Evolutionary conservation across 2,888 invertebrate species (phyloP), one percentile per base, ranked within the genome.

Genomic region (Pomacea canaliculata): DNA sequence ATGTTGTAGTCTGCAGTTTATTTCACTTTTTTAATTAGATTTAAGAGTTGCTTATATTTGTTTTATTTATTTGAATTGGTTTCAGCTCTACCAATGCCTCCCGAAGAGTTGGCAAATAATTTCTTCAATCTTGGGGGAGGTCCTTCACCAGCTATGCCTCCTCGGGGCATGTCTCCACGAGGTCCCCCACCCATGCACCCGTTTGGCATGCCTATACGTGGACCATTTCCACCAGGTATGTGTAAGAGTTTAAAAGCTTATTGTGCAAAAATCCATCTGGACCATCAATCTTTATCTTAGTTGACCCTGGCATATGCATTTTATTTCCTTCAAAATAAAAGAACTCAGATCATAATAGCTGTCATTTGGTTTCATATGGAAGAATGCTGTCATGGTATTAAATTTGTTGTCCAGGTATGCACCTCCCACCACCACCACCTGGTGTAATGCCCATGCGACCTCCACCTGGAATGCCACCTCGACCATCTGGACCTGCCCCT

Each of bases 401-500:
- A 37, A 37, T 37, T 5, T 37, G 3, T 37, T 37, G 3, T 37
- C 16, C 79, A 88, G 89, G 86, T 71, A 83, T 87, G 86, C 89
- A 80, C 92, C 86, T 92, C 92, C 86, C 89, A 23, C 91, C 89
- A 37, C 91, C 90, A 71, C 90, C 93, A 3, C 90, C 90, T 72
- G 87, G 90, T 78, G 87, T 89, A 83, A 83, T 88, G 83, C 89
- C 89, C 12, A 81, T 92, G 89, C 85, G 92, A 76, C 90, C 90
- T 62, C 92, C 93, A 67, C 90, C 89, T 68, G 83, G 65, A 7
- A 68, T 71, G 23, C 84, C 89, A 77, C 97, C 98, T 91, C 99
- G 99, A 92, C 98, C 99, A 5, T 97, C 97, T 89, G 98, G 98
- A 13, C 87, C 89, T 19, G 77, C 71, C 5, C 70, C 77, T 13